phyloP scores from a whole-genome alignment of 1,140 invertebrate species.

The Trachelipus rathkii region DNA sequence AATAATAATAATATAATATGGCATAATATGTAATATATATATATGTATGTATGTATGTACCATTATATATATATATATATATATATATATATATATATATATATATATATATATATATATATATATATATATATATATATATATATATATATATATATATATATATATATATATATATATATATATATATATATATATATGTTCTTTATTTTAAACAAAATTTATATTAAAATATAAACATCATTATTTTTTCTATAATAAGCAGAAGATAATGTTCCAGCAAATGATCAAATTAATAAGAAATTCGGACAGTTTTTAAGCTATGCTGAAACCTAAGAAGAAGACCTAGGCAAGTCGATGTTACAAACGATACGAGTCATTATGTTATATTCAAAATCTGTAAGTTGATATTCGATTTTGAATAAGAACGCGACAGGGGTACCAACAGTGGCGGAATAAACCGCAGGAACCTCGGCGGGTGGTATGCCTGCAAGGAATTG shows the following conservation, averaged over 20 bases:
- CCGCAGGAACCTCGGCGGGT: not conserved
- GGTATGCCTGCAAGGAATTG: not conserved
- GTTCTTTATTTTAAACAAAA: too few species aligned
- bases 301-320: not conserved
- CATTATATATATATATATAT: too few species aligned
- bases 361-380: not conserved
- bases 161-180: too few species aligned
- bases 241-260: not conserved
- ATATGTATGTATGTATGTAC: too few species aligned
- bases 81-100: too few species aligned
- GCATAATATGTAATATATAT: too few species aligned
- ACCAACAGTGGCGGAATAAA: conserved; percentile 11
- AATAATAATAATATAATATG: too few species aligned
- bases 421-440: conserved; percentile 6
- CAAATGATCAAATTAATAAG: not conserved
- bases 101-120: too few species aligned
- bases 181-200: too few species aligned
- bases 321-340: not conserved
- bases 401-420: conserved; percentile 11
- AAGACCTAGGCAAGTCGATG: not conserved
- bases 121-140: too few species aligned
- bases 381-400: conserved; percentile 13
- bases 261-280: conserved; percentile 2
- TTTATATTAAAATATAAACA: not conserved
- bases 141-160: too few species aligned